phyloP scores from a whole-genome alignment of 1,140 invertebrate species.

The Helicoverpa armigera region DNA sequence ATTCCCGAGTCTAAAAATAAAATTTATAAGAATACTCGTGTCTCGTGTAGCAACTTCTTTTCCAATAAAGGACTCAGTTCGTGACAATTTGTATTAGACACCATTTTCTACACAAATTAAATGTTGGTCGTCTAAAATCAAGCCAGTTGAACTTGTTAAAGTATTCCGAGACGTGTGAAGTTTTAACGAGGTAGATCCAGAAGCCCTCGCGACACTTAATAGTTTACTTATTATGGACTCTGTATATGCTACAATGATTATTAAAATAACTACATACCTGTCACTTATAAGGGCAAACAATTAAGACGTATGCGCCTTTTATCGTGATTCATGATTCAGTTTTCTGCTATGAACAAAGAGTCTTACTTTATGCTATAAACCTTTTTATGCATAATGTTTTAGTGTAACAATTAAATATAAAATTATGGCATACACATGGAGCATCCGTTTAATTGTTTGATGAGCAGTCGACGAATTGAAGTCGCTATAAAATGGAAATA shows the following conservation, averaged over 20 bases:
- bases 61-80: conserved; percentile 1
- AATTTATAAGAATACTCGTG: background rate
- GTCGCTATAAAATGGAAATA: conserved; percentile 23
- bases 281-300: conserved; percentile 35
- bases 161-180: conserved; percentile 61
- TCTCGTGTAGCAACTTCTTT: background rate
- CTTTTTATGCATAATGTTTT: conserved; percentile 1
- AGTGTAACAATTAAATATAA: background rate
- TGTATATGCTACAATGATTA: conserved; percentile 24
- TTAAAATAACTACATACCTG: conserved; percentile 9
- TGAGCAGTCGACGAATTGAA: background rate
- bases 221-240: conserved; percentile 48
- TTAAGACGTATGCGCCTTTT: conserved; percentile 5
- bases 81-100: conserved; percentile 30
- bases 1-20: background rate
- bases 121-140: conserved; percentile 56
- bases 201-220: conserved; percentile 51
- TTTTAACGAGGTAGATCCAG: conserved; percentile 63
- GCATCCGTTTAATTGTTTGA: conserved; percentile 23
- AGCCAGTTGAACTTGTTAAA: conserved; percentile 62
- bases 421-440: background rate
- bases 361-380: background rate
- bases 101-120: conserved; percentile 44
- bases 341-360: conserved; percentile 2
- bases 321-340: conserved; percentile 25